Evolutionary conservation across 2,888 invertebrate genomes (phyloP).

Genomic region (Polymixis lichenea): DNA sequence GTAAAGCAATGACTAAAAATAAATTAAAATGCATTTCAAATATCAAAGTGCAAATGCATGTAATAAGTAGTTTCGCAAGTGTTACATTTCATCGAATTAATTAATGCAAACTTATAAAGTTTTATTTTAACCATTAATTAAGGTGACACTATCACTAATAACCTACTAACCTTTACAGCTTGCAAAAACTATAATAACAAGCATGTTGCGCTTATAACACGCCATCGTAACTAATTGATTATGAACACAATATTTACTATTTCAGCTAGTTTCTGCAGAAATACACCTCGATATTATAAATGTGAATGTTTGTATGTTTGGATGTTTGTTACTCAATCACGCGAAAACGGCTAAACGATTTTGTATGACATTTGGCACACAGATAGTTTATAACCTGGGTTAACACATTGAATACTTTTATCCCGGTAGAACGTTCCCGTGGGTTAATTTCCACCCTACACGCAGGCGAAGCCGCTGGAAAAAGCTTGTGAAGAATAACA

Average conservation of each 20-base stretch:
- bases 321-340: no score
- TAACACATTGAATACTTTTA: no score
- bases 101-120: conserved; percentile 2
- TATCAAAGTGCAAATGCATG: conserved; percentile 16
- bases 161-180: conserved; percentile 48
- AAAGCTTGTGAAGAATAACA: conserved; percentile 1
- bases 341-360: no score
- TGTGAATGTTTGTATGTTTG: no score
- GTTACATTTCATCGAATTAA: conserved; percentile 37
- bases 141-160: conserved; percentile 40
- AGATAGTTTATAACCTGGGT: no score
- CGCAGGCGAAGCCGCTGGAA: no score
- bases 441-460: no score
- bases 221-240: conserved; percentile 30
- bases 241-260: conserved; percentile 30
- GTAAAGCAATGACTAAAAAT: not conserved
- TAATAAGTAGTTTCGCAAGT: conserved; percentile 17
- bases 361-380: no score
- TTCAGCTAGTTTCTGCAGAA: not conserved
- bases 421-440: no score
- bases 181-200: conserved; percentile 40
- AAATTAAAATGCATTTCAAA: conserved; percentile 8
- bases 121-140: conserved; percentile 35
- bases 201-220: conserved; percentile 18
- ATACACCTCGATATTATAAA: not conserved